Evolutionary conservation across 2,797 vertebrate species (phyloP).

Genomic region (Sebastes variabilis): DNA sequence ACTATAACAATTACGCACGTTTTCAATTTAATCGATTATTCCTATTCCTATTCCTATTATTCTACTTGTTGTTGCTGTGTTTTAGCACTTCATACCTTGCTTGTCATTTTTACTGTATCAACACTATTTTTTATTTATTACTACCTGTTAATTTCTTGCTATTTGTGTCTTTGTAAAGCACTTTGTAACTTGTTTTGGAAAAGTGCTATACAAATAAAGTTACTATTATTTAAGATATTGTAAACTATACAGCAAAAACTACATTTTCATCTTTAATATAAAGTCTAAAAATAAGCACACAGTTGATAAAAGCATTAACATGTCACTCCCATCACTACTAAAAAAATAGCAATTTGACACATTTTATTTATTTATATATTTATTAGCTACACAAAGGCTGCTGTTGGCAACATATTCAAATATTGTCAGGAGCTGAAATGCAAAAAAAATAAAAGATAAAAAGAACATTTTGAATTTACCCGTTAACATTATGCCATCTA

Average conservation of each 20-base stretch:
- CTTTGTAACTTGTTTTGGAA: no score
- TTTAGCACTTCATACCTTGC: no score
- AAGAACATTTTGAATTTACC: neutral
- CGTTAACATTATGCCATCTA: slow-evolving; percentile 43
- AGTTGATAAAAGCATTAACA: neutral
- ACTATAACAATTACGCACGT: neutral
- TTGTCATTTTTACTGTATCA: no score
- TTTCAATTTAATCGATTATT: no score
- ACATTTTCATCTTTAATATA: neutral
- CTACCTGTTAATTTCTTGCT: no score
- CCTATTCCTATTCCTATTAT: no score
- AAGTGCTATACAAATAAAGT: no score
- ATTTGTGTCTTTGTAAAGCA: no score
- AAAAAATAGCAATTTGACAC: neutral
- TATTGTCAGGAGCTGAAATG: neutral
- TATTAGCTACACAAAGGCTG: neutral
- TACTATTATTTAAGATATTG: no score
- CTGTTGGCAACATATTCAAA: neutral
- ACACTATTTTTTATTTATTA: no score
- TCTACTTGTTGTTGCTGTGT: no score
- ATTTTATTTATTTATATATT: neutral
- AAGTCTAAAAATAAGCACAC: neutral
- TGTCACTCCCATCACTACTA: neutral
- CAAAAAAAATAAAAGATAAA: neutral
- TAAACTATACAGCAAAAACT: neutral